Percentiles rank a stretch among this genome's conserved stretches.
Evolutionary conservation across 2,797 vertebrate species (phyloP).

Genomic region (Enteromius mattozi): DNA sequence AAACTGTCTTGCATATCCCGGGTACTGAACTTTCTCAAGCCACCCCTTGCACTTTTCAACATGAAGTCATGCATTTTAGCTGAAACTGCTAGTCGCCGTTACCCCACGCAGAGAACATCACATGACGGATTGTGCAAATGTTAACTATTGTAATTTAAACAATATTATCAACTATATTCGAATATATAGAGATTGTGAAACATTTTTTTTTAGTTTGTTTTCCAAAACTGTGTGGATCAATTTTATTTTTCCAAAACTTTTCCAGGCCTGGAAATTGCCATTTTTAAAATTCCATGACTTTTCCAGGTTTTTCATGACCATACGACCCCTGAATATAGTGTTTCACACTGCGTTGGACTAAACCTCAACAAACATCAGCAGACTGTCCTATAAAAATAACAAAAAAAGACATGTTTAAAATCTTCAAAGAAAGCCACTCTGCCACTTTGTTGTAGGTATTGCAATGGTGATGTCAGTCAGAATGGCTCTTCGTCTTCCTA

Average conservation of each 20-base stretch:
- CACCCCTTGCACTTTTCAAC: too few species aligned
- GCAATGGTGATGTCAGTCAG: neutral
- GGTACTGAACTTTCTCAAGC: too few species aligned
- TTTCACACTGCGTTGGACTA: too few species aligned
- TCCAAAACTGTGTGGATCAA: neutral
- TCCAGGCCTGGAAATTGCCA: too few species aligned
- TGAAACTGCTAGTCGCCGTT: neutral
- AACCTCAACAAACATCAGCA: too few species aligned
- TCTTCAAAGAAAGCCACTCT: too few species aligned
- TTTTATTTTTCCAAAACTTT: too few species aligned
- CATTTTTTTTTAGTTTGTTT: neutral
- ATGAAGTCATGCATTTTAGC: too few species aligned
- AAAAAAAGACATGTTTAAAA: too few species aligned
- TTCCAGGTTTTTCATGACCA: neutral
- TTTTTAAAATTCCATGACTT: neutral
- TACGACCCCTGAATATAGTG: neutral
- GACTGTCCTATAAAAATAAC: too few species aligned
- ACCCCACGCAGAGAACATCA: neutral
- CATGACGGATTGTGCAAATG: neutral
- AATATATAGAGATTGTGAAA: neutral
- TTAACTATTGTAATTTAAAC: neutral
- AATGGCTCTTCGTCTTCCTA: neutral
- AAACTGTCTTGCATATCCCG: too few species aligned
- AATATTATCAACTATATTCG: neutral
- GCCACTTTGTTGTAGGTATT: too few species aligned